A percentile compares a stretch with the other conserved stretches of the same genome.
Conservation (phyloP, 2,113 vertebrate genomes). For the pig (Sus scrofa) region T2T-Sscrofa CM000812.6:37982001-37982500, state of each 20-base stretch:
- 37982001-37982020: slow-evolving; percentile 35
- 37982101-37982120: background rate
- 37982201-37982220: background rate
- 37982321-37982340: background rate
- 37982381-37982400: background rate
- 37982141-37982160: background rate
- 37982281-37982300: background rate
- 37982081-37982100: background rate
- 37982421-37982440: background rate
- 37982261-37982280: background rate
- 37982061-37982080: background rate
- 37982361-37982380: background rate
- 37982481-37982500: background rate
- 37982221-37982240: background rate
- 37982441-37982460: background rate
- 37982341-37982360: background rate
- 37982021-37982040: background rate
- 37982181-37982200: background rate
- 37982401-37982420: background rate
- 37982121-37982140: background rate
- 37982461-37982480: background rate
- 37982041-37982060: background rate
- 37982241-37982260: background rate
- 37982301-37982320: background rate
- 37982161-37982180: background rate